Base-by-base conservation (phyloP, 2,888 invertebrate genomes). In the Linnaemya tessellans region DNA sequence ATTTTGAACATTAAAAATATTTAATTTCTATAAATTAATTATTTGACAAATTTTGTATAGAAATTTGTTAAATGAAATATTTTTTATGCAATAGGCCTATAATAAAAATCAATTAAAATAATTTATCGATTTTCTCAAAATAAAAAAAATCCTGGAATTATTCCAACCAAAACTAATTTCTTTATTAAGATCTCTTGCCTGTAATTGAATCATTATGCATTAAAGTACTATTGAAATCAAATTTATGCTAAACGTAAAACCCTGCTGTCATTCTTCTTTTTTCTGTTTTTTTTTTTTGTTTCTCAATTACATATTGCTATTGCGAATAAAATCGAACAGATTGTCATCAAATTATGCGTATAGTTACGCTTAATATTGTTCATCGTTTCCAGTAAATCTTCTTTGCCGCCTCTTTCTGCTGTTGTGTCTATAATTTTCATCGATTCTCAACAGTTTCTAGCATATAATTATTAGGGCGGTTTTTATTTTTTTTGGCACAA, bases 321-420 rank as follows among this genome's bases (percentile, higher is more conserved):
- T 43, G 51, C 46, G 70, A 68, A 85, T 65, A 85, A 82, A 85
- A 85, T 85, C 79, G 82, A 85, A 85, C 85, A 85, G 85, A 85
- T 85, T 85, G 85, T 85, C 85, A 80, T 85, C 82, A 85, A 85
- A 85, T 85, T 85, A 85, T 85, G 85, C 85, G 85, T 85, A 85
- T 74, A 85, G 85, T 75, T 75, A 82, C 85, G 85, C 82, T 82
- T 77, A 85, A 85, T 84, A 80, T 74, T 81, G 51, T 65, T 54
- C 78, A 49, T 43, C n/a, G 54, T 49, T 56, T 58, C 74, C 70
- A n/a, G 20, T 49, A 13, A 68, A 60, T 4, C 20, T 30, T 22
- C 54, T 22, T 15, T 54, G 9, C 3, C 38, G 30, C 43, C 15
- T 15, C 10, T 22, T 11, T 15, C 5, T 22, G 9, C 20, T 80